These are phyloP conservation scores for Neoaliturus tenellus DNA, from an alignment of 2,888 invertebrate species.

Conservation along the genomic window DNA sequence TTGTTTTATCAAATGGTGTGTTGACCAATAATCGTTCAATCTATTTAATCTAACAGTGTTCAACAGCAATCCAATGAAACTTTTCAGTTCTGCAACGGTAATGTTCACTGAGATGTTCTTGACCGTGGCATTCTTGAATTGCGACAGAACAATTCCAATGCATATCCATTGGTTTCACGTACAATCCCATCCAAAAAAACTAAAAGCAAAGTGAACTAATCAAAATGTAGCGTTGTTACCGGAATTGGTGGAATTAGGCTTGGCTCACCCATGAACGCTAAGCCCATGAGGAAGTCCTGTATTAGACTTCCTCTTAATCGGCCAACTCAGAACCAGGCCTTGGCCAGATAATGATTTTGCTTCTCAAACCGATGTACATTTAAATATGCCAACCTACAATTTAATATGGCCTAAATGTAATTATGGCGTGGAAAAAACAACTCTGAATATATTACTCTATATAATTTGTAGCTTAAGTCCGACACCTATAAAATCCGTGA, in stretches of 20 bases:
- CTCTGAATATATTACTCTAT: no score
- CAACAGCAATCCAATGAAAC: constrained; percentile 69
- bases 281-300: no score
- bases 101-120: constrained; percentile 51
- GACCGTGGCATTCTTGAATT: background rate
- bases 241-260: background rate
- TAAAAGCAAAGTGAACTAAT: constrained; percentile 27
- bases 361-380: no score
- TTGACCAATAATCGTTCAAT: constrained; percentile 70
- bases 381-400: no score
- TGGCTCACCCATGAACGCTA: background rate
- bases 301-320: no score
- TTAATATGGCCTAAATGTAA: no score
- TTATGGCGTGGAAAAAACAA: no score
- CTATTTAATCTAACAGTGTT: constrained; percentile 69
- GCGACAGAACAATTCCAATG: constrained; percentile 3
- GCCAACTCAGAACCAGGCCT: no score
- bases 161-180: constrained; percentile 19
- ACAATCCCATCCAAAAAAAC: background rate
- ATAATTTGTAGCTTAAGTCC: no score
- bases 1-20: constrained; percentile 69
- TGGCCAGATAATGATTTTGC: no score
- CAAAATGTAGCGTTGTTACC: background rate
- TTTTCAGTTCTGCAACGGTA: constrained; percentile 53
- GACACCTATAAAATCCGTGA: no score